Conservation (phyloP, 2,888 invertebrate species). For the Diloba caeruleocephala region DNA sequence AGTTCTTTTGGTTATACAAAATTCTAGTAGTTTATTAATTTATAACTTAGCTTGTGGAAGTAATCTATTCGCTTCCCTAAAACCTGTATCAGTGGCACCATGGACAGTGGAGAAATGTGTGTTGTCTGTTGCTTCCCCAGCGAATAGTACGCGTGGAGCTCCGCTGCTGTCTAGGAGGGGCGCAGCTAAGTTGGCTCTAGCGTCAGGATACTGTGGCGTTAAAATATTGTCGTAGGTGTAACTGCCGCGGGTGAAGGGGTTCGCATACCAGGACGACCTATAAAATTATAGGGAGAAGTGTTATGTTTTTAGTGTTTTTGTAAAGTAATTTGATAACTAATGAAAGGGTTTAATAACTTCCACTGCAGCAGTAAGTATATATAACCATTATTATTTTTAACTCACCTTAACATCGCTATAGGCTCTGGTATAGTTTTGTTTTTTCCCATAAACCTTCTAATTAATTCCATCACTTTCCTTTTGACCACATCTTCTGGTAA, state of each 20-base stretch:
- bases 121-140: constrained; percentile 89
- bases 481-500: constrained; percentile 75
- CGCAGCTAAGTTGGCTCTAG: constrained; percentile 85
- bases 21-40: neutral
- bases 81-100: constrained; percentile 91
- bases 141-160: constrained; percentile 87
- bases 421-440: constrained; percentile 71
- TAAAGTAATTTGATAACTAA: neutral
- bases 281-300: neutral
- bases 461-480: constrained; percentile 68
- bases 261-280: constrained; percentile 92
- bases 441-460: constrained; percentile 74
- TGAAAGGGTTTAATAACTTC: no score
- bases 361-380: no score
- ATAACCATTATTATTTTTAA: no score
- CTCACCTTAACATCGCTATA: constrained; percentile 69
- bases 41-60: constrained; percentile 37
- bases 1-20: no score
- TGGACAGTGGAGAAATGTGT: constrained; percentile 92
- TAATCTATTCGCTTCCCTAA: constrained; percentile 88
- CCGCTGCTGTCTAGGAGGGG: constrained; percentile 86
- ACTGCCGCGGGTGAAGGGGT: constrained; percentile 92
- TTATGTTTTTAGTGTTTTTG: neutral
- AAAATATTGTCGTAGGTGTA: constrained; percentile 90
- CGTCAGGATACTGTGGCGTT: constrained; percentile 83